Evolutionary conservation across 2,113 vertebrate species (phyloP).

Genomic region (Psophia crepitans): DNA sequence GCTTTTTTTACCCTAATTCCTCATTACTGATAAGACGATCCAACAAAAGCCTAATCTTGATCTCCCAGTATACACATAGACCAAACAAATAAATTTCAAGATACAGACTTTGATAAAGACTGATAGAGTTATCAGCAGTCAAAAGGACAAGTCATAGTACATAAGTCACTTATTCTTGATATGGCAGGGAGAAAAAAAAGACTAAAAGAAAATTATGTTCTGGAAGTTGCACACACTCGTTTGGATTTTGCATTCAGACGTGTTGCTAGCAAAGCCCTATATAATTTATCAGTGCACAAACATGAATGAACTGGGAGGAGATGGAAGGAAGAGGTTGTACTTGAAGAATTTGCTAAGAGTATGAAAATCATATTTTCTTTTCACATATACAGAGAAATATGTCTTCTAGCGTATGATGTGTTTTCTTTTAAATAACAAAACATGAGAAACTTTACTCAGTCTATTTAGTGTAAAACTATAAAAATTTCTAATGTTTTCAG

Average conservation of each 20-base stretch:
- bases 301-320: not conserved
- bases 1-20: not conserved
- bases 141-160: constrained; percentile 10
- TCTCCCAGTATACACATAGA: not conserved
- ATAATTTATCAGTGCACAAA: not conserved
- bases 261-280: not conserved
- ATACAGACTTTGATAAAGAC: not conserved
- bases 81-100: constrained; percentile 11
- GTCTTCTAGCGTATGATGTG: not conserved
- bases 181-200: not conserved
- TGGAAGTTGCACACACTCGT: not conserved
- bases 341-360: not conserved
- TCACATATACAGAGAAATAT: not conserved
- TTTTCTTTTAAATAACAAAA: not conserved
- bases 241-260: not conserved
- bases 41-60: constrained; percentile 11
- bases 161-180: constrained; percentile 23
- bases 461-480: not conserved
- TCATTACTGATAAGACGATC: constrained; percentile 25
- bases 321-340: not conserved
- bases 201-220: not conserved
- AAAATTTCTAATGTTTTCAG: not conserved
- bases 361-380: not conserved
- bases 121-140: not conserved
- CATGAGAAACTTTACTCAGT: not conserved